Evolutionary conservation across 2,797 vertebrate genomes (phyloP), one percentile per base, ranked within the genome.

Genomic region (Peromyscus aztecus): DNA sequence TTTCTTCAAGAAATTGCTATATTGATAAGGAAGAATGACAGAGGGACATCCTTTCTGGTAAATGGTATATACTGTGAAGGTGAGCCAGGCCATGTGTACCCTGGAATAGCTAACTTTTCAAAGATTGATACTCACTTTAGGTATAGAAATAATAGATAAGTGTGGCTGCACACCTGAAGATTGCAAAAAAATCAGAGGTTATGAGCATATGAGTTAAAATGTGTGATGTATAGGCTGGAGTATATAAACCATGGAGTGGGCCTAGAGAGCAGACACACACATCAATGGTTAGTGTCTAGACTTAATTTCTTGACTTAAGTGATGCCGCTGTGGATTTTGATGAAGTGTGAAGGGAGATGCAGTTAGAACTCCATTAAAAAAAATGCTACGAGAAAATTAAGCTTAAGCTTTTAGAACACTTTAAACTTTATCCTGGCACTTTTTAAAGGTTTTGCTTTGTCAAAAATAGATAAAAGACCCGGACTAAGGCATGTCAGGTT

Each of bases 271-370:
- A 71, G 57, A 81, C 34, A 4, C 31, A 46, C 37, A 6, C 73
- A 46, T 83, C 34, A 81, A 92, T 55, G 12, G 31, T 27, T 73
- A 52, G 19, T n/a, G 23, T 89, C 57, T 40, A n/a, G 83, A 88
- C 24, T 63, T 85, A 57, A 82, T 82, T 73, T 91, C 27, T 57
- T 69, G 27, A 10, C 14, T 89, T 65, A 65, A 29, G n/a, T 43
- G 27, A 92, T 55, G 46, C 78, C 12, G 59, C 29, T 85, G 52
- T 86, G 67, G 76, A n/a, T 88, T 73, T 89, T 89, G 87, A 91
- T 1, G 5, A 76, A 55, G 6, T 67, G 19, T 80, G 40, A 89
- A 61, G 7, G 17, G n/a, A 94, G 16, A 40, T 43, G 55, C 7
- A 77, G 16, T 75, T 55, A 55, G 43, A 87, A 34, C 27, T 90